Conservation (phyloP, 2,797 vertebrate species). For the Garrulus glandarius region DNA sequence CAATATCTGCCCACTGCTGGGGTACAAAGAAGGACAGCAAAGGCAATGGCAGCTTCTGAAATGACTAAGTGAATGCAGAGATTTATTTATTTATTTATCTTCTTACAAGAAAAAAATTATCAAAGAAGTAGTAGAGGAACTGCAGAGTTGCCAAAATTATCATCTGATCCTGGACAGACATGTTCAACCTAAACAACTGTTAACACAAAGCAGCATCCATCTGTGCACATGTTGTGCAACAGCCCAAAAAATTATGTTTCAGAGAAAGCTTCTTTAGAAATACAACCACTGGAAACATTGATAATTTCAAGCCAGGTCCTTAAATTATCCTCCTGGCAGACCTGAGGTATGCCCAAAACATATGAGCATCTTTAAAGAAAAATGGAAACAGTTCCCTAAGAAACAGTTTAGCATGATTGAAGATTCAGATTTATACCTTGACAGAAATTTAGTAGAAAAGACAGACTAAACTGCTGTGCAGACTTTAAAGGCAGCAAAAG, state of each 20-base stretch:
- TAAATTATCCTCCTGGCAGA: not conserved
- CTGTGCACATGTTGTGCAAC: conserved; percentile 2
- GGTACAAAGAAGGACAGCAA: not conserved
- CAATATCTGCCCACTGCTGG: not conserved
- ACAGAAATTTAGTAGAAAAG: not conserved
- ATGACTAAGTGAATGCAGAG: not conserved
- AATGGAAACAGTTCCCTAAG: not conserved
- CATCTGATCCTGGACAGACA: conserved; percentile 22
- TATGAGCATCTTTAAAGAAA: not conserved
- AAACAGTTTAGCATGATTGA: not conserved
- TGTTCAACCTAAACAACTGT: conserved; percentile 30
- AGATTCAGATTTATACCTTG: not conserved
- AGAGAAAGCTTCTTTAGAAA: not conserved
- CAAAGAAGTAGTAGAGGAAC: not conserved
- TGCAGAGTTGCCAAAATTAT: conserved; percentile 2
- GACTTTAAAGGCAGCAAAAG: not conserved
- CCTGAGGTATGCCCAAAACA: not conserved
- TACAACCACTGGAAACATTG: not conserved
- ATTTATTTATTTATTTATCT: not conserved
- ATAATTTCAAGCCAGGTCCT: not conserved
- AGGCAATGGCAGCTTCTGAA: not conserved
- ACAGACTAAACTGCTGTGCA: not conserved
- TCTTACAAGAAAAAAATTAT: not conserved
- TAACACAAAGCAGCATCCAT: conserved; percentile 34
- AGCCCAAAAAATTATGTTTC: not conserved